Base-by-base conservation (phyloP, 2,888 invertebrate genomes). In the Elysia crispata region DNA sequence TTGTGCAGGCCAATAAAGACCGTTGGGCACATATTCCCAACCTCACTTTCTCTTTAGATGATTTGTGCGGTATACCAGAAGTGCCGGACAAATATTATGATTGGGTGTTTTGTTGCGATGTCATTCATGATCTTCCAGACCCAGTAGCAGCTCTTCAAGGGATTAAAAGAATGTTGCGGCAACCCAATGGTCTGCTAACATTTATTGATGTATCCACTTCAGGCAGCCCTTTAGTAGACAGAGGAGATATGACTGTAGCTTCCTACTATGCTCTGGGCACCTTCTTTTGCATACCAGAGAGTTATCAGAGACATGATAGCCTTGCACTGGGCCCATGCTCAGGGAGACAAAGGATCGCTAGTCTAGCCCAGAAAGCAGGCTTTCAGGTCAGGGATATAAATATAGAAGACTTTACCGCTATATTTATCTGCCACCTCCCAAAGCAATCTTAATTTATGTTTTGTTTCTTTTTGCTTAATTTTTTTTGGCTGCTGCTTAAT, bases 121-220 rank as follows among this genome's bases (percentile, higher is more conserved):
- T 83, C 41, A 81, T 83, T 50, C 83, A 83, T 31, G 83, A 83
- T 33, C 78, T 83, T 1, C 82, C 83, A 1, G 49, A 83, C 18
- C 83, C 83, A 0, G 54, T 54, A 67, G 72, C 54, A 18, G 79
- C 80, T 11, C 33, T 82, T 23, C 25, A 81, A n/a, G 81, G 78
- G 0, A 81, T 83, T 57, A 23, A 31, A 11, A 50, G 60, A 15
- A 50, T 70, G n/a, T n/a, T 82, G 20, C 72, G 75, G 23, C 30
- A 62, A 41, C 30, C 25, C 5, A n/a, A 28, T 64, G 81, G 77
- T 5, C 6, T 77, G 18, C 73, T 76, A 28, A 72, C 62, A 0
- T 62, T 70, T 64, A 70, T 80, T 28, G 80, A 80, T 30, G 28
- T 75, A 5, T 57, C 75, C 15, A 66, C 73, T 0, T 60, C 79